Evolutionary conservation across 2,797 vertebrate genomes (phyloP).

Genomic region (Propithecus perrieri): DNA sequence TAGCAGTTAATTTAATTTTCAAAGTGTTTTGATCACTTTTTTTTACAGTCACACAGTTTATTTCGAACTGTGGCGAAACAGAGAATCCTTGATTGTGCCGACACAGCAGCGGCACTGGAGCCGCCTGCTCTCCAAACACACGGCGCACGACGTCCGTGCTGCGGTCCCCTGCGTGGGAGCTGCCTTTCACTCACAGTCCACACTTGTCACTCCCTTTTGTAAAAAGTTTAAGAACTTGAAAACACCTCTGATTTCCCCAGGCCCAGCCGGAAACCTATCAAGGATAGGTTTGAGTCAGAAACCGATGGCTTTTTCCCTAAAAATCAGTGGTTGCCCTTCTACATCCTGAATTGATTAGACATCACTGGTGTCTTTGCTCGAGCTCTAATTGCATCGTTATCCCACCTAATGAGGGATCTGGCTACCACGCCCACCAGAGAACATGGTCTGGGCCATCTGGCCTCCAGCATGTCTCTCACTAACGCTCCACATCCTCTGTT

Average conservation of each 20-base stretch:
- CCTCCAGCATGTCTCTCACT: too few species aligned
- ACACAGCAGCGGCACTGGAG: accelerated
- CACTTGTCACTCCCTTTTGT: too few species aligned
- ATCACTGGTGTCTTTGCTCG: not conserved
- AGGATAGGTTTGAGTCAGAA: not conserved
- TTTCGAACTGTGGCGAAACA: not conserved
- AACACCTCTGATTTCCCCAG: not conserved
- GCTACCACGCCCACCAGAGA: not conserved
- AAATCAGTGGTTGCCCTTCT: not conserved
- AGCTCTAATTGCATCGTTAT: constrained; percentile 15
- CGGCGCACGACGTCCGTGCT: accelerated
- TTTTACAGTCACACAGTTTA: not conserved
- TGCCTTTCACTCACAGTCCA: too few species aligned
- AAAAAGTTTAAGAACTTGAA: not conserved
- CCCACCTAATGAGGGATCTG: not conserved
- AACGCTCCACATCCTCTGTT: too few species aligned
- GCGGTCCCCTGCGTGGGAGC: not conserved
- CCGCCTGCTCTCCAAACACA: too few species aligned
- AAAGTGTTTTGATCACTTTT: not conserved
- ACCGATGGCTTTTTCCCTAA: not conserved
- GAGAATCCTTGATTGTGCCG: not conserved
- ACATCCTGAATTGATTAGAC: constrained; percentile 37
- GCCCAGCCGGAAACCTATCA: not conserved
- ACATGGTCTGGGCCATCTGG: not conserved
- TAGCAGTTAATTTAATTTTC: not conserved